Conservation (phyloP, 2,888 invertebrate genomes). For the Meta bourneti region DNA sequence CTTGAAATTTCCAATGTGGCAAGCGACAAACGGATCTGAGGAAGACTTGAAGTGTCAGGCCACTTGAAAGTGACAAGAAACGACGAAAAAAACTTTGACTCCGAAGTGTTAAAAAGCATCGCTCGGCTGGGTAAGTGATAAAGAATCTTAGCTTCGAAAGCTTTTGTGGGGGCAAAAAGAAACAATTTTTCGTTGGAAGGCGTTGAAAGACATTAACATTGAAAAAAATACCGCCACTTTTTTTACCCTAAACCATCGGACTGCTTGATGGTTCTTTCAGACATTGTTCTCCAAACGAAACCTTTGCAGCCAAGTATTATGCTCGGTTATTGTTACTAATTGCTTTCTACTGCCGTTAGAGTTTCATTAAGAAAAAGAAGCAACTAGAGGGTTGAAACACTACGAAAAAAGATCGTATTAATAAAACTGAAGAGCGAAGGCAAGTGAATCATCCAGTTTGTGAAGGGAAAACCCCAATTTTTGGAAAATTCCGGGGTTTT, state of each 20-base stretch:
- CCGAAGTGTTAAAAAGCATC: constrained; percentile 35
- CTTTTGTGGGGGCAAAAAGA: constrained; percentile 14
- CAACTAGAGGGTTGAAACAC: neutral
- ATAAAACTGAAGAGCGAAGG: no score
- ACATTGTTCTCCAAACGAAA: neutral
- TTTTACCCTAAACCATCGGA: neutral
- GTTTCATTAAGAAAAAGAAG: neutral
- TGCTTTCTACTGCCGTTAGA: neutral
- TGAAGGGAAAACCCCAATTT: no score
- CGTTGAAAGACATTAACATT: constrained; percentile 23
- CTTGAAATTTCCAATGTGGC: constrained; percentile 2
- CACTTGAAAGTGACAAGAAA: neutral
- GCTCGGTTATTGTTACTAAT: neutral
- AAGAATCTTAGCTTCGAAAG: constrained; percentile 23
- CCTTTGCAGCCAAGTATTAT: neutral
- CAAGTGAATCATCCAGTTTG: no score
- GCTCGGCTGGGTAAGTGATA: constrained; percentile 17
- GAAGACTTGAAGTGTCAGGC: neutral
- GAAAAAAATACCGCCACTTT: constrained; percentile 5
- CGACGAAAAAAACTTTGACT: neutral
- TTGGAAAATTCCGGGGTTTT: no score
- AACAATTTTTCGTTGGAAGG: neutral
- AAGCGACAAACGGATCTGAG: neutral
- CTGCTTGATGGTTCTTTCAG: neutral
- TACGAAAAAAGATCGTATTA: no score